Base-by-base conservation (phyloP, 92 coral and sea anemone genomes). In the Blastomussa wellsi region DNA sequence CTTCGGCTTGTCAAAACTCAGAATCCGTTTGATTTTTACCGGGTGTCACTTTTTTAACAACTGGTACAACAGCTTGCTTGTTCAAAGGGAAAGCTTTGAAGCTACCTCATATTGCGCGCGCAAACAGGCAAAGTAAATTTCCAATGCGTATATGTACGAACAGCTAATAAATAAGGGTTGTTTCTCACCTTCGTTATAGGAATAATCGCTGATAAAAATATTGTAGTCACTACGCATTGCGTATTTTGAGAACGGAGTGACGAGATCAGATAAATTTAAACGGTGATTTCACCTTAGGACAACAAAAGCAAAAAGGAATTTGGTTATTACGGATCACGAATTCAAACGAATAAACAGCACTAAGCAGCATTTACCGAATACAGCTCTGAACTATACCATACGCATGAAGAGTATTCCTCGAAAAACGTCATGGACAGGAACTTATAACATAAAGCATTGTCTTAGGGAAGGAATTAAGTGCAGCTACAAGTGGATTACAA, bases 81-180 rank as follows among this genome's bases (percentile, higher is more conserved):
- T 59, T 24, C 22, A 7, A n/a, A n/a, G 26, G 26, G 26, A 47
- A 12, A 59, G 53, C 31, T 59, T 42, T 78, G 82, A 78, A 44
- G 71, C 71, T 47, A 17, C n/a, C 28, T 19, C 47, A 53, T 77
- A 33, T 77, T 32, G 31, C 24, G 51, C 36, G 28, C 12, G 55
- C 26, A 78, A 59, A 78, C 6, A 39, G 82, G 26, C 0, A 78
- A 60, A 60, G 52, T n/a, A 78, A 78, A n/a, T 6, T 38, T 78
- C n/a, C 39, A 22, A 36, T 4, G 49, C 10, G 22, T 17, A 20
- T 6, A 19, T 5, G 36, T 59, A 59, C 31, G 32, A 74, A 4
- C 13, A 74, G 6, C n/a, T n/a, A n/a, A n/a, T n/a, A 16, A 47
- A 75, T 78, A 77, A 16, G 7, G 33, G 68, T 4, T 24, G 11